Conservation (phyloP, 2,888 invertebrate genomes). For the Spilosoma lubricipeda region DNA sequence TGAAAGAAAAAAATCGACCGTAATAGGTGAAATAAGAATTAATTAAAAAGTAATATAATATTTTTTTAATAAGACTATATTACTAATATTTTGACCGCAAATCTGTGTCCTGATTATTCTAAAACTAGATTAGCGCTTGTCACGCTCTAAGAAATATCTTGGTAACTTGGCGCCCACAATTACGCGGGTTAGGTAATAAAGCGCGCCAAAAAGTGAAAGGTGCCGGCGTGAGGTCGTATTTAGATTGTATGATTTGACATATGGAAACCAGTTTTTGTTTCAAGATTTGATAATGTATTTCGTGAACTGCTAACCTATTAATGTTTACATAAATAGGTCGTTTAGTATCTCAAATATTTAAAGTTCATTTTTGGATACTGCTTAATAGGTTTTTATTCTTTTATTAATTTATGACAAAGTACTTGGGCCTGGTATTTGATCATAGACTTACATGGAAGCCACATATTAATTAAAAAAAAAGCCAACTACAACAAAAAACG, state of each 20-base stretch:
- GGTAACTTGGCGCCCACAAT: slow-evolving; percentile 8
- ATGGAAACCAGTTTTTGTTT: slow-evolving; percentile 19
- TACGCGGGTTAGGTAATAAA: slow-evolving; percentile 19
- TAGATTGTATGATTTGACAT: slow-evolving; percentile 23
- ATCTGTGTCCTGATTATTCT: neutral
- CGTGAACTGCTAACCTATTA: neutral
- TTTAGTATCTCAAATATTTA: neutral
- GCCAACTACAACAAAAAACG: no score
- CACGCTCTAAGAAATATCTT: slow-evolving; percentile 11
- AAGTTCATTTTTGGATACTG: neutral
- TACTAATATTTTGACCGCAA: neutral
- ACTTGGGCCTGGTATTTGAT: no score
- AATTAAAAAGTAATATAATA: no score
- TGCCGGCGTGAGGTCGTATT: slow-evolving; percentile 18
- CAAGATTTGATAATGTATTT: slow-evolving; percentile 5
- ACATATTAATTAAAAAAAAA: no score
- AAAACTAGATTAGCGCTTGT: slow-evolving; percentile 1
- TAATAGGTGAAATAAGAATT: no score
- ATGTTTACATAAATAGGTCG: neutral
- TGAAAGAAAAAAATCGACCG: no score
- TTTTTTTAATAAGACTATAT: no score
- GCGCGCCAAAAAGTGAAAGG: slow-evolving; percentile 25
- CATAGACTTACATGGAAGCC: no score
- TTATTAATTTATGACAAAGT: no score
- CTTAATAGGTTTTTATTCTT: no score